Base-by-base conservation (phyloP, 2,888 invertebrate species). In the Periphyllus acericola region DNA sequence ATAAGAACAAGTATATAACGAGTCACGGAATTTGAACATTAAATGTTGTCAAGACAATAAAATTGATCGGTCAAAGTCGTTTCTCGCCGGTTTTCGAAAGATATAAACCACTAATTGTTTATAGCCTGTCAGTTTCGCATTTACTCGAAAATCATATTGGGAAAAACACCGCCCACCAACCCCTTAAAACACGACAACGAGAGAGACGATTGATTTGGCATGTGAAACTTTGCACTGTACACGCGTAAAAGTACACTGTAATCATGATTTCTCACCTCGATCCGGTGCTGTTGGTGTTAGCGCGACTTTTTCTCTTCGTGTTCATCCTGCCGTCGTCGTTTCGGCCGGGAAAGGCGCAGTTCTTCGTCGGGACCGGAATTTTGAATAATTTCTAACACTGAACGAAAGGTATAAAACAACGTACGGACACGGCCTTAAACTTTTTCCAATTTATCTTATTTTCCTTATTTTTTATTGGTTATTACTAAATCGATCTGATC, bases 321-420 rank as follows among this genome's bases (percentile, higher is more conserved):
- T 95, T 96, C 94, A 95, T 95, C 92, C 94, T 94, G 92, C 91
- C 92, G 91, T 92, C 92, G 92, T 91, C 91, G 91, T 91, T 92
- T 91, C 92, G 92, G 92, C 94, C 94, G 93, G 94, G 93, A 93
- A 94, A 94, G 94, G 95, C 95, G 94, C 94, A 94, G 93, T 94
- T 95, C 93, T 94, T 94, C 94, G 95, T 95, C 93, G 95, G 95
- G 94, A 95, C 95, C 95, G 95, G 95, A 95, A 95, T 95, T 95
- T 95, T 95, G 95, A 94, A 91, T 91, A 92, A 90, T 92, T 92
- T 92, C 83, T 87, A 55, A 81, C 81, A 80, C 60, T 34, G n/a
- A 40, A 74, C 74, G 32, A 79, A 32, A 32, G 29, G 36, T 29
- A 83, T 29, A 83, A 40, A 29, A 17, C 71, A 8, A 34, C 71